Base-by-base conservation (phyloP, 2,113 vertebrate genomes). In the Semicossyphus pulcher region DNA sequence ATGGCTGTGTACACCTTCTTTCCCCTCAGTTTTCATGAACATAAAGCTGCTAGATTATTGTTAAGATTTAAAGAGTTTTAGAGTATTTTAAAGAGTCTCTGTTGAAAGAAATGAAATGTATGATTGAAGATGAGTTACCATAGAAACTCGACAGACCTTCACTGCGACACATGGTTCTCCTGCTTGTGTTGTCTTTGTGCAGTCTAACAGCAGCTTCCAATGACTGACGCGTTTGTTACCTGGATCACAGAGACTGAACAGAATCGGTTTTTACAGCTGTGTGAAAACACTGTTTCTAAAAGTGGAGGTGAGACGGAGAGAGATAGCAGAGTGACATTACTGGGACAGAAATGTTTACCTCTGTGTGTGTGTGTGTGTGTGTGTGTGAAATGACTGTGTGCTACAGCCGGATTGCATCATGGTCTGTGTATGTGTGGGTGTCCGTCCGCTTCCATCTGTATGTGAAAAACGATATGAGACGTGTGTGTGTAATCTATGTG, bases 291-390 rank as follows among this genome's bases (percentile, higher is more conserved):
- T 52, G 9, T 72, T 69, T 57, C 69, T 80, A 20, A 25, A 36
- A 21, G 31, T 44, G 60, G 66, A 71, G 66, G 49, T 48, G 41
- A 57, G 23, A 42, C 77, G 29, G 36, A 49, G 49, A 56, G n/a
- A n/a, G n/a, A n/a, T n/a, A n/a, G n/a, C 14, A 44, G 63, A 58
- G 63, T 54, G 80, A 77, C 64, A 45, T 41, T 74, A 70, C 49
- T 60, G 32, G 67, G 79, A 72, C 56, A 37, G 20, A 34, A 4
- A 14, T 61, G 60, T 72, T 39, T 37, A 32, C 29, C 20, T 56
- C 0, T 64, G 9, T 60, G 37, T 51, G 51, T 44, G 49, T 39
- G 25, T 49, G 58, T 47, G 39, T 61, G 37, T 42, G 49, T 53
- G 47, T 53, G 48, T 53, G 41, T 72, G 37, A n/a, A n/a, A n/a